Conservation (phyloP, 2,888 invertebrate species). For the Calliopum simillimum region DNA sequence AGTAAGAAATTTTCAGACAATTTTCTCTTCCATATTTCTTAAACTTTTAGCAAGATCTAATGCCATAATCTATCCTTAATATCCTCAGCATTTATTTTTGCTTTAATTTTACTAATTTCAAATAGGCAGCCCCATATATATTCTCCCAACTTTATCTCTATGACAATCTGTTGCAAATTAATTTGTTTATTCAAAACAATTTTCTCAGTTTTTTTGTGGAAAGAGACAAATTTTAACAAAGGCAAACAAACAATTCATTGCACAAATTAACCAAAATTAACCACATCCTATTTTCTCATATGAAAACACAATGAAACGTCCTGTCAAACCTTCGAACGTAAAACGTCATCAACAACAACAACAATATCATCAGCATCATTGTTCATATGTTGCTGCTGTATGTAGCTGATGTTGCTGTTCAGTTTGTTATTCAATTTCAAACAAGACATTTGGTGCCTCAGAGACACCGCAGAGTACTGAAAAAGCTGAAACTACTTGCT, state of each 20-base stretch:
- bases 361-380: neutral
- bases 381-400: too few relatives aligned
- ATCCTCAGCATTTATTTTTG: neutral
- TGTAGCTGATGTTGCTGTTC: too few relatives aligned
- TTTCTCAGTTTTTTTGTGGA: neutral
- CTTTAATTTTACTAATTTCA: neutral
- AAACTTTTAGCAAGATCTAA: too few relatives aligned
- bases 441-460: too few relatives aligned
- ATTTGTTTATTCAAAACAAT: neutral
- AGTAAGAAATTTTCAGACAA: too few relatives aligned
- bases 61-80: too few relatives aligned
- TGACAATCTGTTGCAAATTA: too few relatives aligned
- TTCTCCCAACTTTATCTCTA: neutral
- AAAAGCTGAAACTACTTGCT: too few relatives aligned
- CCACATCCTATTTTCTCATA: conserved; percentile 3
- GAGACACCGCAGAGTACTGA: neutral
- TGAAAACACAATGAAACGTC: conserved; percentile 6
- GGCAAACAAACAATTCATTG: conserved; percentile 20
- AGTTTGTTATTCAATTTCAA: too few relatives aligned
- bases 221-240: too few relatives aligned
- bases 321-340: neutral
- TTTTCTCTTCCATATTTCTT: too few relatives aligned
- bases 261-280: conserved; percentile 31
- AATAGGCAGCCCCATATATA: neutral
- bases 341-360: neutral